Conservation (phyloP, 2,888 invertebrate species). For the Caenorhabditis macrosperma region DNA sequence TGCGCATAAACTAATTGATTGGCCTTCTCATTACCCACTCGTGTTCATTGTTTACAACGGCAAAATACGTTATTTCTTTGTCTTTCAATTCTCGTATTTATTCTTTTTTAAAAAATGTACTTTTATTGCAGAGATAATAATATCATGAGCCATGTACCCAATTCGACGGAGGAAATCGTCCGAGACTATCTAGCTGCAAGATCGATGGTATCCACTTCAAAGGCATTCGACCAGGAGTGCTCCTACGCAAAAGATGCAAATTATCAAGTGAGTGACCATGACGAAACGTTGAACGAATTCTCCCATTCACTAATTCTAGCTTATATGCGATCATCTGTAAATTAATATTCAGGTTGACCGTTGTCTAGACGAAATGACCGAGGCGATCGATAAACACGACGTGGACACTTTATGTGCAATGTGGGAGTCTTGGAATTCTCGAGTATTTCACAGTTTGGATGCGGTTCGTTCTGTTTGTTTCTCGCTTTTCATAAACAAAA, state of each 20-base stretch:
- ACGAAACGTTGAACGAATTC: too few species aligned
- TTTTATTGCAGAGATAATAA: slow-evolving; percentile 23
- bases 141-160: slow-evolving; percentile 63
- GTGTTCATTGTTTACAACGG: too few species aligned
- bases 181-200: slow-evolving; percentile 59
- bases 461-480: slow-evolving; percentile 56
- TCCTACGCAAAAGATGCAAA: slow-evolving; percentile 62
- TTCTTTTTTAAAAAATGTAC: neutral
- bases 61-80: too few species aligned
- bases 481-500: neutral
- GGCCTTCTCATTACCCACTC: too few species aligned
- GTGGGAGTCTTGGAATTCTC: slow-evolving; percentile 72
- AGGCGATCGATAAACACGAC: slow-evolving; percentile 70
- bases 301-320: too few species aligned
- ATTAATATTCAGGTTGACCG: slow-evolving; percentile 73
- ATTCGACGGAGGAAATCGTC: slow-evolving; percentile 59
- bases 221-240: slow-evolving; percentile 58
- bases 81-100: too few species aligned
- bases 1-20: slow-evolving; percentile 22
- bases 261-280: slow-evolving; percentile 49
- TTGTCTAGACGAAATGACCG: slow-evolving; percentile 72
- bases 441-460: slow-evolving; percentile 69
- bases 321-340: too few species aligned
- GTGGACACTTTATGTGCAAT: slow-evolving; percentile 66
- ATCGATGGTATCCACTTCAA: slow-evolving; percentile 57